Evolutionary conservation across 2,113 vertebrate genomes (phyloP).

Genomic region (Phainopepla nitens): DNA sequence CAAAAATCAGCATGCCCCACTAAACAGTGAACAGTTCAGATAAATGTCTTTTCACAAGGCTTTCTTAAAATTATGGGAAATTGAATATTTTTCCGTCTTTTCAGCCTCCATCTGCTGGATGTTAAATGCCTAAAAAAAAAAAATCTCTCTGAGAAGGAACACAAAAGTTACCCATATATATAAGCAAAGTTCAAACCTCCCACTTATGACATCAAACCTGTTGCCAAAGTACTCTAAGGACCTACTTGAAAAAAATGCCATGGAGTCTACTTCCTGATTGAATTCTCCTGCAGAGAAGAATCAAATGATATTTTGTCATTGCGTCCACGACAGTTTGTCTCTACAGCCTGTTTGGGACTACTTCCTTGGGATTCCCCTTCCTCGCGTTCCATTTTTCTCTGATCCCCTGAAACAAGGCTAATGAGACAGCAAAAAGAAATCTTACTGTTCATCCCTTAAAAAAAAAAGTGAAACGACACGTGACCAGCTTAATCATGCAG

Average conservation of each 20-base stretch:
- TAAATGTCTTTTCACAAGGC: conserved; percentile 45
- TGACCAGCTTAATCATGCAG: conserved; percentile 49
- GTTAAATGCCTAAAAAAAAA: conserved; percentile 32
- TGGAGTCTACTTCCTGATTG: conserved; percentile 69
- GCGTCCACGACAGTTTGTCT: background rate
- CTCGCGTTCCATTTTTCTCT: background rate
- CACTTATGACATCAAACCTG: conserved; percentile 45
- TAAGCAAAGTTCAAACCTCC: conserved; percentile 59
- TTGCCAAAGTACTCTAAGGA: conserved; percentile 66
- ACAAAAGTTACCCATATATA: conserved; percentile 20
- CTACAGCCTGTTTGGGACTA: background rate
- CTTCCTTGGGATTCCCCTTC: background rate
- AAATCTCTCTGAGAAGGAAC: conserved; percentile 46
- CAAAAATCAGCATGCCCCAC: background rate
- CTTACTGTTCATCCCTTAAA: background rate
- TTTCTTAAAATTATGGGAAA: conserved; percentile 47
- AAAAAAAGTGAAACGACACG: background rate
- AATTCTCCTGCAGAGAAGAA: conserved; percentile 43
- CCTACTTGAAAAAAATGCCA: conserved; percentile 70
- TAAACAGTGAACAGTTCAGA: conserved; percentile 47
- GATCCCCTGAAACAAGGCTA: background rate
- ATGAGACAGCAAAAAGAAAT: background rate
- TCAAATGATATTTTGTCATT: conserved; percentile 12
- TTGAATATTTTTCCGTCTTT: conserved; percentile 45
- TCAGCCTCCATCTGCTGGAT: conserved; percentile 50